These are phyloP conservation scores for Callimorpha dominula DNA, from an alignment of 2,888 invertebrate species.

Conservation along the genomic window DNA sequence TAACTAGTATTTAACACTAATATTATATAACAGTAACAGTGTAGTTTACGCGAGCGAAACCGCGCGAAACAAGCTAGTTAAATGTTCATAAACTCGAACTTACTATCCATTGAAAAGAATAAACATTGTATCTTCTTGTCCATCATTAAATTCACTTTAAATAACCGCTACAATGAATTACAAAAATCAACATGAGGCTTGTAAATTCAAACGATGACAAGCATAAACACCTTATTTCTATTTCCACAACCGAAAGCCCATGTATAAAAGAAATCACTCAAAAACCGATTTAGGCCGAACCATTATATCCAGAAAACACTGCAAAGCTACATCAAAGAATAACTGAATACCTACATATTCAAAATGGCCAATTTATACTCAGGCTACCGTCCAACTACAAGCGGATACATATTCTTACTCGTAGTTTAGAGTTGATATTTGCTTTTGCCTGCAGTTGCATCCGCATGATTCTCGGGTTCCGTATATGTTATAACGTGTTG, in stretches of 20 bases:
- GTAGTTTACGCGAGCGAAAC: neutral
- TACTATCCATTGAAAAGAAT: neutral
- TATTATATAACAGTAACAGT: neutral
- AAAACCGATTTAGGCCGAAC: constrained; percentile 18
- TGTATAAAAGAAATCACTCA: constrained; percentile 19
- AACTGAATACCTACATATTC: constrained; percentile 21
- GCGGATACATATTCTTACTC: neutral
- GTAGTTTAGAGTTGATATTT: neutral
- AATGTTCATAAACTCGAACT: neutral
- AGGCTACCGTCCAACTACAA: neutral
- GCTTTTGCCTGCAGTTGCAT: neutral
- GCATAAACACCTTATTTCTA: constrained; percentile 5
- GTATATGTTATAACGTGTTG: neutral
- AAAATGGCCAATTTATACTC: constrained; percentile 17
- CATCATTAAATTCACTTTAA: constrained; percentile 7
- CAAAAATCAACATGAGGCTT: constrained; percentile 4
- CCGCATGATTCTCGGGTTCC: neutral
- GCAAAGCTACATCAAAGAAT: constrained; percentile 16
- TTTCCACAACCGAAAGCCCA: neutral
- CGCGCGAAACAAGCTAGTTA: neutral
- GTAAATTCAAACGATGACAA: neutral
- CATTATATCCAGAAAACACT: constrained; percentile 19
- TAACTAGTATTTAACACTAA: too few species aligned
- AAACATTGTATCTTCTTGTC: neutral
- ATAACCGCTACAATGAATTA: neutral